Conservation (phyloP, 2,888 invertebrate genomes). For the Dryomyza anilis region DNA sequence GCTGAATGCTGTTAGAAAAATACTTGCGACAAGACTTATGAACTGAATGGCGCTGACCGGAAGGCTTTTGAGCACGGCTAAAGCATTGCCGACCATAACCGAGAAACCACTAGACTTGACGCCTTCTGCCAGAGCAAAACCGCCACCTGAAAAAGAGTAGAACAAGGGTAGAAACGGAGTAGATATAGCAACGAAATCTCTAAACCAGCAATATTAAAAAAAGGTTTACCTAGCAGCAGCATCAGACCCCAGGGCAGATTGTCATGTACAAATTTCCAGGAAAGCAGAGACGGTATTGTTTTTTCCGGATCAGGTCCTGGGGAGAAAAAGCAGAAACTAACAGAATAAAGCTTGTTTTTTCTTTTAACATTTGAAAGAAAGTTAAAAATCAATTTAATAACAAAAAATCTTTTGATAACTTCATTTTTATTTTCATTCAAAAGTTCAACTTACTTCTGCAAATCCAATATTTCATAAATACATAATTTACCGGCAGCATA, state of each 20-base stretch:
- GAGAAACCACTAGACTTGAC: slow-evolving; percentile 79
- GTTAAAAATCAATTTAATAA: slow-evolving; percentile 53
- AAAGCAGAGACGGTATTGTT: slow-evolving; percentile 70
- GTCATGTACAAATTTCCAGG: slow-evolving; percentile 78
- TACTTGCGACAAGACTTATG: slow-evolving; percentile 66
- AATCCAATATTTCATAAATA: slow-evolving; percentile 67
- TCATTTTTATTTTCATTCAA: too few relatives aligned
- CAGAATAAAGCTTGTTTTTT: too few relatives aligned
- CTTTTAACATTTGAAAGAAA: too few relatives aligned
- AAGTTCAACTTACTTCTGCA: slow-evolving; percentile 33
- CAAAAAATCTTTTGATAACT: too few relatives aligned
- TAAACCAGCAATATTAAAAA: too few relatives aligned
- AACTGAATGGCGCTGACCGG: slow-evolving; percentile 68
- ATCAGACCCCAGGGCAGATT: slow-evolving; percentile 87
- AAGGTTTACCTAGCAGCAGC: slow-evolving; percentile 70
- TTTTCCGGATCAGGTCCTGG: slow-evolving; percentile 12
- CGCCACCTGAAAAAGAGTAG: slow-evolving; percentile 74
- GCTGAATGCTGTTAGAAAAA: slow-evolving; percentile 64
- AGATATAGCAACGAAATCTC: too few relatives aligned
- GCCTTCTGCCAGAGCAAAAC: slow-evolving; percentile 84
- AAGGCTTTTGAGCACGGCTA: slow-evolving; percentile 70
- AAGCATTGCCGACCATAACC: slow-evolving; percentile 70
- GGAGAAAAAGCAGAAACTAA: neutral
- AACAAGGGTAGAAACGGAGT: too few relatives aligned
- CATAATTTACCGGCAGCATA: slow-evolving; percentile 75